phyloP scores from a whole-genome alignment of 1,140 invertebrate species.

The Heliconius hermathena region DNA sequence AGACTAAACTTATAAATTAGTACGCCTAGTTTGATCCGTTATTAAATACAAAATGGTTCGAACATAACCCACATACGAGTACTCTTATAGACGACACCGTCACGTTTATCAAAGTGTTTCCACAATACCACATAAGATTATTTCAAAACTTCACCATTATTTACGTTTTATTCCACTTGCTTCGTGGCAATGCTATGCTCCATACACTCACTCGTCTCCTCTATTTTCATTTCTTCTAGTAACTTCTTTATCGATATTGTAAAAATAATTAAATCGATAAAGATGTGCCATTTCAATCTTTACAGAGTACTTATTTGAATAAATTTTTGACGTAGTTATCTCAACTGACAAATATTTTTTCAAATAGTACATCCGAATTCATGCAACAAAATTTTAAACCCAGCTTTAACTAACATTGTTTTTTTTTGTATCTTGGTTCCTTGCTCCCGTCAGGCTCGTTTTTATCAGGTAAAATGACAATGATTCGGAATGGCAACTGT shows the following conservation, averaged over 20 bases:
- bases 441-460: slow-evolving; percentile 87
- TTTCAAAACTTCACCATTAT: slow-evolving; percentile 53
- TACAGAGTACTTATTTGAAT: slow-evolving; percentile 35
- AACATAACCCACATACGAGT: neutral
- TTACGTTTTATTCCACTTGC: slow-evolving; percentile 70
- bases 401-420: slow-evolving; percentile 74
- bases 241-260: slow-evolving; percentile 30
- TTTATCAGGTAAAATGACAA: slow-evolving; percentile 85
- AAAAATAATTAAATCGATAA: slow-evolving; percentile 13
- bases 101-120: slow-evolving; percentile 38
- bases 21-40: neutral
- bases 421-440: slow-evolving; percentile 75
- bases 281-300: slow-evolving; percentile 20
- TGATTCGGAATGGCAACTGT: slow-evolving; percentile 77
- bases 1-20: slow-evolving; percentile 14
- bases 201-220: slow-evolving; percentile 51
- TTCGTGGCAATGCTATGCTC: slow-evolving; percentile 79
- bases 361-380: slow-evolving; percentile 30
- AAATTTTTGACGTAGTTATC: neutral
- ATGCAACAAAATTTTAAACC: slow-evolving; percentile 45
- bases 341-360: slow-evolving; percentile 6
- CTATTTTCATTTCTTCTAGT: slow-evolving; percentile 41
- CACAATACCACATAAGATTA: slow-evolving; percentile 40
- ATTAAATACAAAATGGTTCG: slow-evolving; percentile 10
- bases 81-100: slow-evolving; percentile 24